Base-by-base conservation (phyloP, 2,888 invertebrate species). In the Phasia obesa region DNA sequence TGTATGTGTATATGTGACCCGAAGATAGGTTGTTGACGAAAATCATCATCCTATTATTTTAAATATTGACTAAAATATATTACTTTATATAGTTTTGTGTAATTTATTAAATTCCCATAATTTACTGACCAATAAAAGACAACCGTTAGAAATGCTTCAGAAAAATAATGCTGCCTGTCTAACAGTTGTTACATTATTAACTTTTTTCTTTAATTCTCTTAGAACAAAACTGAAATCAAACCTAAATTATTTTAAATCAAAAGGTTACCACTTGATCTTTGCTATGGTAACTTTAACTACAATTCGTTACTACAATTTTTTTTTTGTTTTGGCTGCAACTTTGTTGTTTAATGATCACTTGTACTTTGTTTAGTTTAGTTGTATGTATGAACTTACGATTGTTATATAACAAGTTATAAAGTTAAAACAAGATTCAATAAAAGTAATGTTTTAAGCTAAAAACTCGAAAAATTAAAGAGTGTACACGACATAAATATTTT, bases 211-310 rank as follows among this genome's bases (percentile, higher is more conserved):
- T 7, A 44, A 55, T 69, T 42, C 25, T 19, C 53, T 42, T 59
- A 49, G 17, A 71, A 59, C 25, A 49, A 55, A 47, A 71, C n/a
- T 35, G 15, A 31, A 55, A 44, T 15, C 27, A 5, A 55, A 19
- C 1, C 11, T n/a, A 67, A 67, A 59, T 27, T 42, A 71, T 49
- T 60, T 44, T 71, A 71, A 71, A 60, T 71, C 71, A 60, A 71
- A 53, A 71, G 71, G 71, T 71, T 71, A 71, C 35, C 49, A 60
- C 71, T 59, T 71, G 71, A 71, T 71, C 71, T 47, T 47, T 17
- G 35, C 35, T 38, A 21, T n/a, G n/a, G 42, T 2, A 42, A 42
- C 42, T 59, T 59, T 19, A 31, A 38, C 15, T 19, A 31, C 15
- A 49, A 65, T 55, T 3, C 27, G 7, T 55, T 17, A 19, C 19